phyloP scores from a whole-genome alignment of 1,140 invertebrate species.

The Heterodera schachtii region DNA sequence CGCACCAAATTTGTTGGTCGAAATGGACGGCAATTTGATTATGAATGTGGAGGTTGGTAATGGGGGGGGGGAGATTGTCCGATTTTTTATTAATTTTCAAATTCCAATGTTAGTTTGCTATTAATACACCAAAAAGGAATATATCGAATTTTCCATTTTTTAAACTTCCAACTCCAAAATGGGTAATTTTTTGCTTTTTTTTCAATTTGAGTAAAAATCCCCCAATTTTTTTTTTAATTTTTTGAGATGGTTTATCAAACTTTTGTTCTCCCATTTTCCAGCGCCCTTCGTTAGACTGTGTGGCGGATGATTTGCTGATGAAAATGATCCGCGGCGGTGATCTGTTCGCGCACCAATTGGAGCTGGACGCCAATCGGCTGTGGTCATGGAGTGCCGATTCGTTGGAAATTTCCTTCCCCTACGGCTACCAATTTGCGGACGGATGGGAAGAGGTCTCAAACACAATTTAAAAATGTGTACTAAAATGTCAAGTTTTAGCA shows the following conservation, averaged over 20 bases:
- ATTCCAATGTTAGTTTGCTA: too few relatives aligned
- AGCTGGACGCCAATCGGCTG: constrained; percentile 50
- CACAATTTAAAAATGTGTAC: too few relatives aligned
- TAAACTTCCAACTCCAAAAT: too few relatives aligned
- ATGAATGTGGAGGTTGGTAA: constrained; percentile 46
- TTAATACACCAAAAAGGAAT: too few relatives aligned
- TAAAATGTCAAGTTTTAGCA: too few relatives aligned
- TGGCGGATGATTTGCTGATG: constrained; percentile 44
- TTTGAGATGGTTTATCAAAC: too few relatives aligned
- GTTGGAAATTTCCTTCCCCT: constrained; percentile 81
- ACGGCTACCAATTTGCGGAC: constrained; percentile 88
- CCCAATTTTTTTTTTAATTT: too few relatives aligned
- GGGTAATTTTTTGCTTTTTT: too few relatives aligned
- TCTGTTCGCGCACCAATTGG: constrained; percentile 44
- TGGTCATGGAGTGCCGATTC: constrained; percentile 74
- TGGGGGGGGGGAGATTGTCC: too few relatives aligned
- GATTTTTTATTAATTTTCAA: too few relatives aligned
- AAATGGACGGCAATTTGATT: constrained; percentile 55
- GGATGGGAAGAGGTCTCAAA: constrained; percentile 79
- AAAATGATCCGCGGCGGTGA: constrained; percentile 40
- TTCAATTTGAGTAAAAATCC: too few relatives aligned
- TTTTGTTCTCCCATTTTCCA: constrained; percentile 11
- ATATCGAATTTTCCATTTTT: too few relatives aligned
- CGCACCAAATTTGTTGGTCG: constrained; percentile 48
- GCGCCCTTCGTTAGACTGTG: constrained; percentile 37